Evolutionary conservation across 2,113 vertebrate genomes (phyloP).

Genomic region (Elachura formosa): DNA sequence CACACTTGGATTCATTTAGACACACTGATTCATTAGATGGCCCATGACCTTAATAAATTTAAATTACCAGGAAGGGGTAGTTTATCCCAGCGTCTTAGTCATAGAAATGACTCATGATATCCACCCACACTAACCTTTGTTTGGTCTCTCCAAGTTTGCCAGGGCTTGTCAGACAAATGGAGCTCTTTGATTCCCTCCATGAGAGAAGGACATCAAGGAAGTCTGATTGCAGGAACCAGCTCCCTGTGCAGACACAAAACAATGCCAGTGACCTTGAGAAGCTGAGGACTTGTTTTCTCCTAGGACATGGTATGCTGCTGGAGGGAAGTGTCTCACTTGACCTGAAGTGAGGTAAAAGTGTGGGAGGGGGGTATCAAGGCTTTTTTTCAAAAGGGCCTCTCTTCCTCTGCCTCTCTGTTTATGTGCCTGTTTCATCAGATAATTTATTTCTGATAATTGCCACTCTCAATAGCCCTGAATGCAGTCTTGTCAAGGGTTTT

Average conservation of each 20-base stretch:
- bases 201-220: conserved; percentile 41
- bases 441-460: background rate
- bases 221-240: conserved; percentile 29
- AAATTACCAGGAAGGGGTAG: conserved; percentile 45
- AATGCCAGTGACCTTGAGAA: conserved; percentile 31
- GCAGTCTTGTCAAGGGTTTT: background rate
- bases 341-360: background rate
- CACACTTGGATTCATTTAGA: background rate
- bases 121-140: conserved; percentile 63
- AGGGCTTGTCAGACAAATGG: conserved; percentile 50
- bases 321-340: conserved; percentile 11
- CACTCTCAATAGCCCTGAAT: background rate
- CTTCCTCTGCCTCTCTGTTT: background rate
- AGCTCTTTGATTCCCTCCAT: conserved; percentile 36
- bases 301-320: background rate
- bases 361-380: background rate
- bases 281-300: conserved; percentile 35
- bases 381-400: background rate
- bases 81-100: conserved; percentile 53
- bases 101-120: conserved; percentile 59
- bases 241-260: background rate
- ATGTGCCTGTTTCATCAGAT: background rate
- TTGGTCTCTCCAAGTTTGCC: conserved; percentile 42
- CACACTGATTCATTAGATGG: conserved; percentile 11
- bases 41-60: conserved; percentile 26